Percentiles rank a stretch among this genome's conserved stretches.
Conservation (phyloP, 2,113 vertebrate genomes). For the Macrotis lagotis region DNA sequence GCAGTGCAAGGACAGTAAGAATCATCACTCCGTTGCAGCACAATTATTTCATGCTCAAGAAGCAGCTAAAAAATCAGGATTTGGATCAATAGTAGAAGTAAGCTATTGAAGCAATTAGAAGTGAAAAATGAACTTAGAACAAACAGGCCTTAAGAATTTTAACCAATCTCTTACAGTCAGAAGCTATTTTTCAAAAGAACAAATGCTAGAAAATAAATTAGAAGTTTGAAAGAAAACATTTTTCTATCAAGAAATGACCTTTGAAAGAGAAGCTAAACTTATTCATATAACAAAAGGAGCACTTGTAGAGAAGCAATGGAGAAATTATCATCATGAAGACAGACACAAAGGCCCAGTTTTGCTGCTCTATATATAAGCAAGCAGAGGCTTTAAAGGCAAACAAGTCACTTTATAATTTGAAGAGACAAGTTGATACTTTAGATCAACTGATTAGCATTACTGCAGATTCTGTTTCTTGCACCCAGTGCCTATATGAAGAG, state of each 20-base stretch:
- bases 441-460: conserved; percentile 82
- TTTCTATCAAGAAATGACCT: conserved; percentile 56
- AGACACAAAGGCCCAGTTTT: conserved; percentile 89
- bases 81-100: conserved; percentile 81
- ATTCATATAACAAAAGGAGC: conserved; percentile 82
- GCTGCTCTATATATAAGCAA: conserved; percentile 86
- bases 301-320: conserved; percentile 86
- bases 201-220: no score
- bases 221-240: conserved; percentile 80
- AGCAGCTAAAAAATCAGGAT: conserved; percentile 79
- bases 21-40: conserved; percentile 62
- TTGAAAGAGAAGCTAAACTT: conserved; percentile 77
- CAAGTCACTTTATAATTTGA: conserved; percentile 85
- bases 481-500: conserved; percentile 41
- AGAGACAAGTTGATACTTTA: conserved; percentile 83
- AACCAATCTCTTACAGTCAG: conserved; percentile 69
- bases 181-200: no score
- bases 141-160: conserved; percentile 74
- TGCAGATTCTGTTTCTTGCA: conserved; percentile 38
- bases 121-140: conserved; percentile 83
- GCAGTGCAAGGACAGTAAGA: background rate
- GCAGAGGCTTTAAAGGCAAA: conserved; percentile 85
- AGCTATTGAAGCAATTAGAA: conserved; percentile 82
- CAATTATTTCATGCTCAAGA: conserved; percentile 72
- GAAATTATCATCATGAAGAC: conserved; percentile 87